Evolutionary conservation across 2,113 vertebrate genomes (phyloP).

Genomic region (Neotragus moschatus): DNA sequence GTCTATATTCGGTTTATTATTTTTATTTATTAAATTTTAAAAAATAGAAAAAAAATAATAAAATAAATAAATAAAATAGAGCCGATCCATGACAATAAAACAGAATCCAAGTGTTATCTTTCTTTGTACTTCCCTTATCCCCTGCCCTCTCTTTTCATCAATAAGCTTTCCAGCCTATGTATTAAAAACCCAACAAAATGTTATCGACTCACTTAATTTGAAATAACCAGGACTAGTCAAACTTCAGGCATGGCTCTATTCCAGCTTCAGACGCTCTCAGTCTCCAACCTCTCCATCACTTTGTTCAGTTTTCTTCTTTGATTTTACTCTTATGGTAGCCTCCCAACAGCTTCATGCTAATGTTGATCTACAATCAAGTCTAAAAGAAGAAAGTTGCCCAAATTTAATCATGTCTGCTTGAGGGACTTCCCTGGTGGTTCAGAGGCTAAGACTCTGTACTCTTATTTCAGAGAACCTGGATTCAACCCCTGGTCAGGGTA

Average conservation of each 20-base stretch:
- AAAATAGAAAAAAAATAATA: no score
- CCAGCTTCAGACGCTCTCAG: not conserved
- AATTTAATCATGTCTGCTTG: not conserved
- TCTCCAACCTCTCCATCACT: not conserved
- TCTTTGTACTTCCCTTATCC: not conserved
- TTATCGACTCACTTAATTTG: not conserved
- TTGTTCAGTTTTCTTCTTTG: not conserved
- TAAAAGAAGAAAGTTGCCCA: not conserved
- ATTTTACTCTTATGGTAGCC: not conserved
- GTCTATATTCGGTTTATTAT: no score
- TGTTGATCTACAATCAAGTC: not conserved
- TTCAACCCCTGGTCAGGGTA: not conserved
- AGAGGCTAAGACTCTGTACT: not conserved
- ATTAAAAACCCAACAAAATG: not conserved
- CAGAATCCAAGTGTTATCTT: not conserved
- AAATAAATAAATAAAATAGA: no score
- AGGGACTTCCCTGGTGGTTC: not conserved
- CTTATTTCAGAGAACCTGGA: not conserved
- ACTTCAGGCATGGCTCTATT: not conserved
- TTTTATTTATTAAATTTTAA: no score
- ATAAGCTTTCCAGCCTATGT: not conserved
- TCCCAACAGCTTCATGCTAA: not conserved
- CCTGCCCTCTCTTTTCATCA: not conserved
- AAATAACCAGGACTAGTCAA: not conserved
- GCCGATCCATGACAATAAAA: not conserved